A percentile compares a stretch with the other conserved stretches of the same genome.
Conservation (phyloP, 2,113 vertebrate genomes). For the Chitala chitala region DNA sequence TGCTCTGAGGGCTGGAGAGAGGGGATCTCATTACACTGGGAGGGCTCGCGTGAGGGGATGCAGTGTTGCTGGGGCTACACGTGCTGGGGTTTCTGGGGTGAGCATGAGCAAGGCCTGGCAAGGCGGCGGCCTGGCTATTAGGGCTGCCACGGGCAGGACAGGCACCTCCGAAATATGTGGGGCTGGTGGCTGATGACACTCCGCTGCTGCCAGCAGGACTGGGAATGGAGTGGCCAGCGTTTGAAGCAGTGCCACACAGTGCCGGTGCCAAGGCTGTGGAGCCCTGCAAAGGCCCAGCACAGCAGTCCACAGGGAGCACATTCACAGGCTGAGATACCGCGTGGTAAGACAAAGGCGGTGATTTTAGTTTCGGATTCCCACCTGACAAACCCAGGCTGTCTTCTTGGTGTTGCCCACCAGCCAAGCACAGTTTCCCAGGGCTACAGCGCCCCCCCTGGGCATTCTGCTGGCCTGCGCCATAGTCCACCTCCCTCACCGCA, state of each 20-base stretch:
- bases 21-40: slow-evolving; percentile 91
- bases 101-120: slow-evolving; percentile 65
- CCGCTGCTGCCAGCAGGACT: slow-evolving; percentile 77
- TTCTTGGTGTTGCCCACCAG: slow-evolving; percentile 71
- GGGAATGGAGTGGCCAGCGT: slow-evolving; percentile 64
- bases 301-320: slow-evolving; percentile 54
- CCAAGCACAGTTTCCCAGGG: slow-evolving; percentile 79
- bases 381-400: slow-evolving; percentile 48
- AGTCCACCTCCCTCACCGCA: slow-evolving; percentile 84
- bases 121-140: slow-evolving; percentile 68
- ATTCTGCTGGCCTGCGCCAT: slow-evolving; percentile 75
- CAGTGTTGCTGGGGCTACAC: slow-evolving; percentile 82
- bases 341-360: slow-evolving; percentile 61
- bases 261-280: slow-evolving; percentile 63
- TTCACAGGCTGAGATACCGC: slow-evolving; percentile 55
- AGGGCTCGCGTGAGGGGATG: slow-evolving; percentile 85
- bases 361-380: slow-evolving; percentile 59
- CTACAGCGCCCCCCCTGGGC: slow-evolving; percentile 59
- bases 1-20: slow-evolving; percentile 90
- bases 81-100: slow-evolving; percentile 75
- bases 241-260: slow-evolving; percentile 76
- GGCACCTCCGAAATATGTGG: slow-evolving; percentile 71
- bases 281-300: slow-evolving; percentile 51
- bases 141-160: slow-evolving; percentile 72
- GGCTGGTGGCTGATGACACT: slow-evolving; percentile 84